Conservation (phyloP, 2,888 invertebrate species). For the Ptilodon capucinus region DNA sequence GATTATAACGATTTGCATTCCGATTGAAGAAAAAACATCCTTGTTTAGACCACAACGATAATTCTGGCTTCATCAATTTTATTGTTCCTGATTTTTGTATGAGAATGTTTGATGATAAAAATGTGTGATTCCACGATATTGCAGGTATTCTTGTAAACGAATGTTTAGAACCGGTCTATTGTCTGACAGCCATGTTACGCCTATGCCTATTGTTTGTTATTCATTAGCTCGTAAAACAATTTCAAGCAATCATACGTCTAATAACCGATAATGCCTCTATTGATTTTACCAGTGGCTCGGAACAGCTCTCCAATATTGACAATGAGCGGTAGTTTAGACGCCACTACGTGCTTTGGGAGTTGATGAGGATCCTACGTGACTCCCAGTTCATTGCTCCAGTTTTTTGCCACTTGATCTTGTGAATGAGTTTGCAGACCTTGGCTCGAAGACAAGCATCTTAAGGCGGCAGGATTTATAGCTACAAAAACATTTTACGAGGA, state of each 20-base stretch:
- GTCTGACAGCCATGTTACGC: slow-evolving; percentile 18
- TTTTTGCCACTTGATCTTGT: slow-evolving; percentile 75
- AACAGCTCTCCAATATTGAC: slow-evolving; percentile 77
- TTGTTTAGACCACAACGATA: not conserved
- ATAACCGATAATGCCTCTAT: slow-evolving; percentile 72
- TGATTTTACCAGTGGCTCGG: slow-evolving; percentile 73
- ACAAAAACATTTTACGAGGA: slow-evolving; percentile 51
- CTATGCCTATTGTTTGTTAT: slow-evolving; percentile 43
- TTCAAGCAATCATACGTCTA: slow-evolving; percentile 59
- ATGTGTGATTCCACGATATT: not conserved
- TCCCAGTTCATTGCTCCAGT: slow-evolving; percentile 78
- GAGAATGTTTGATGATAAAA: not conserved
- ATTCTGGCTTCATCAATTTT: not conserved
- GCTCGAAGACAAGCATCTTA: slow-evolving; percentile 61
- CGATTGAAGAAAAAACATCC: slow-evolving; percentile 3
- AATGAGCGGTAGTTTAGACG: slow-evolving; percentile 81
- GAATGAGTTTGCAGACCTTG: slow-evolving; percentile 75
- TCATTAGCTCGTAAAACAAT: slow-evolving; percentile 61
- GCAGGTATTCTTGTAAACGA: not conserved
- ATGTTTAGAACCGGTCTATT: slow-evolving; percentile 4
- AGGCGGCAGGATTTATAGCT: slow-evolving; percentile 57
- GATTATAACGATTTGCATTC: slow-evolving; percentile 52
- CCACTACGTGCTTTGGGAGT: slow-evolving; percentile 70
- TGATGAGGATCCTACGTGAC: slow-evolving; percentile 76
- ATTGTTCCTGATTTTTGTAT: not conserved